These are phyloP conservation scores for Drosophila meridiana DNA, from an alignment of 2,888 invertebrate species.

Conservation along the genomic window DNA sequence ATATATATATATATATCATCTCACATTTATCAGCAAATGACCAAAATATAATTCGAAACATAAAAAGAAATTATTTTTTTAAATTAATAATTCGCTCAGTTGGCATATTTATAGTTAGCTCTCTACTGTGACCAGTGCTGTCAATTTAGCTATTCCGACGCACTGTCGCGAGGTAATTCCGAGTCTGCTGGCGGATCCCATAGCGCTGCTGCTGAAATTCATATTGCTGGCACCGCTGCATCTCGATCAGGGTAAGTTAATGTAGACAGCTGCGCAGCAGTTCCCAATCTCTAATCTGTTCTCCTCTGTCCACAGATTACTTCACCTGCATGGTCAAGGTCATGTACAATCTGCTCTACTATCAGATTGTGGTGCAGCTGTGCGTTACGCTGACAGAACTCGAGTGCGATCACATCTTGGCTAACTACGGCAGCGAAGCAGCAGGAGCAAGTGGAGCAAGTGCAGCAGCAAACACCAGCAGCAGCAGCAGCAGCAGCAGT, in stretches of 20 bases:
- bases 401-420: slow-evolving; percentile 87
- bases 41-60: too few species aligned
- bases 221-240: slow-evolving; percentile 93
- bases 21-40: too few species aligned
- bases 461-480: not conserved
- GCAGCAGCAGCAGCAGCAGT: slow-evolving; percentile 28
- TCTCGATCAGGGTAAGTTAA: slow-evolving; percentile 91
- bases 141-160: slow-evolving; percentile 59
- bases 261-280: slow-evolving; percentile 94
- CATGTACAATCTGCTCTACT: slow-evolving; percentile 94
- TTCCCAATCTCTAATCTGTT: too few species aligned
- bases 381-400: slow-evolving; percentile 89
- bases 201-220: slow-evolving; percentile 94
- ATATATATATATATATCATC: too few species aligned
- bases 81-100: too few species aligned
- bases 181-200: slow-evolving; percentile 93
- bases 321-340: slow-evolving; percentile 95
- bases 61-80: too few species aligned
- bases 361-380: slow-evolving; percentile 94
- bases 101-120: too few species aligned
- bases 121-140: too few species aligned
- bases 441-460: slow-evolving; percentile 17
- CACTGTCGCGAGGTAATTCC: slow-evolving; percentile 88
- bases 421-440: slow-evolving; percentile 65
- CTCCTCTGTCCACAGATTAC: slow-evolving; percentile 92